These are phyloP conservation scores for Nilaparvata lugens DNA, from an alignment of 1,140 invertebrate species.

Conservation along the genomic window DNA sequence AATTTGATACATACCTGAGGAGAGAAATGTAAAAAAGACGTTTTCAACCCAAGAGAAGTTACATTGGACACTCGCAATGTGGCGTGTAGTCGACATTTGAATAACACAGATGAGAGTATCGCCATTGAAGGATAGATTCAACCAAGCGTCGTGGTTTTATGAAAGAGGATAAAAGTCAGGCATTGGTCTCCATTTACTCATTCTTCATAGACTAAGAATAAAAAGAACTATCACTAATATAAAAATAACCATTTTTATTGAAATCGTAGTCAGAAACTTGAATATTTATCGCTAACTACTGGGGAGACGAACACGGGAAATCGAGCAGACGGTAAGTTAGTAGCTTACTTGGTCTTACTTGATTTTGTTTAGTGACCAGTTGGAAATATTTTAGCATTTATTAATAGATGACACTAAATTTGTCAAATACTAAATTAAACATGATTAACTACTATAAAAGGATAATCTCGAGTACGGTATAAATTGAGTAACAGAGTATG, in stretches of 20 bases:
- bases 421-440: too few species aligned
- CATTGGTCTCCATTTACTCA: neutral
- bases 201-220: neutral
- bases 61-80: neutral
- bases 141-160: neutral
- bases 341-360: too few species aligned
- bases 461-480: too few species aligned
- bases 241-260: neutral
- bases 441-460: too few species aligned
- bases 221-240: conserved; percentile 8
- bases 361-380: too few species aligned
- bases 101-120: neutral
- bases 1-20: neutral
- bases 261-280: neutral
- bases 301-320: too few species aligned
- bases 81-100: neutral
- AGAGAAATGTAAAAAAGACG: neutral
- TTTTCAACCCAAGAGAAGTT: neutral
- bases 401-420: too few species aligned
- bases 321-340: too few species aligned
- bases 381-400: too few species aligned
- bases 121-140: neutral
- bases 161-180: conserved; percentile 1
- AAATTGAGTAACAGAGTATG: too few species aligned
- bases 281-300: neutral